Base-by-base conservation (phyloP, 2,888 invertebrate species). In the Ophion ellenae region DNA sequence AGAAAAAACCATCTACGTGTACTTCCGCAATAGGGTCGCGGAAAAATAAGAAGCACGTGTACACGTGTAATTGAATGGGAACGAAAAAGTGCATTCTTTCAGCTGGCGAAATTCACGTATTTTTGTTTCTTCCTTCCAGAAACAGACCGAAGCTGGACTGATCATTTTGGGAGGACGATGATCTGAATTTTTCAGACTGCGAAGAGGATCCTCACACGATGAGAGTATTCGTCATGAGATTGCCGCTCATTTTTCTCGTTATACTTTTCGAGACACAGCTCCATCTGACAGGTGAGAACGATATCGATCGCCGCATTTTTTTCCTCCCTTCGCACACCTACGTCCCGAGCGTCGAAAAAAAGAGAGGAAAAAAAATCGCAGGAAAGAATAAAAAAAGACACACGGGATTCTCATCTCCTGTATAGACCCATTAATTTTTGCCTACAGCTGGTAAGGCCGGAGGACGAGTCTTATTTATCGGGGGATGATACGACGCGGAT, bases 181-280 rank as follows among this genome's bases (percentile, higher is more conserved):
- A 82, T 81, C 70, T 70, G 83, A 85, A 53, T 28, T 20, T 17
- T 36, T 47, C n/a, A 24, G n/a, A 71, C 64, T 83, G 75, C 32
- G 47, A 61, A 63, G 11, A 63, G 28, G 45, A 66, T 61, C 64
- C 32, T 67, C 45, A 40, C 74, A 69, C n/a, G 32, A 66, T 47
- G 36, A 24, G 24, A 24, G 24, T 66, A 3, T 61, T 83, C 91
- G 92, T 81, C 89, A 93, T 93, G 93, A 91, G 89, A 89, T 88
- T 91, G 85, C 81, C 90, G 24, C 84, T 93, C 71, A 90, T 92
- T 76, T 86, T 92, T 75, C 89, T 89, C 82, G 89, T 89, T 84
- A 89, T 93, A 69, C 89, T 90, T 86, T 87, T 93, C 83, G 90
- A 92, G 87, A 88, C 91, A 83, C 91, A 93, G 74, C 90, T 92